Base-by-base conservation (phyloP, 35 echinoderm and acorn worm genomes). In the Lytechinus pictus region DNA sequence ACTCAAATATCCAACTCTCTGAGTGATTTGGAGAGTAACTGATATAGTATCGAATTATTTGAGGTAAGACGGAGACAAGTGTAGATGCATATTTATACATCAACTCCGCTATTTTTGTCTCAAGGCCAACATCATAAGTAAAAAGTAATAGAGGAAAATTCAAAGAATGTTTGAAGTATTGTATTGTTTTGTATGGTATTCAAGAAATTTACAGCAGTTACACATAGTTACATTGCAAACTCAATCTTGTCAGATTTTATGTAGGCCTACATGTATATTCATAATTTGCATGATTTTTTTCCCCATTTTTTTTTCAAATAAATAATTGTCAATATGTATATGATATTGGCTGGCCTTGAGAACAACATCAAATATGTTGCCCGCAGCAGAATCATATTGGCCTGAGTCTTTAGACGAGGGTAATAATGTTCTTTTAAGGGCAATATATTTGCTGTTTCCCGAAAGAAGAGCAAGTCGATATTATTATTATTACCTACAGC, bases 21-120 rank as follows among this genome's bases (percentile, higher is more conserved):
- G 88, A 90, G 88, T 44, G 16, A 90, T 90, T 54, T 90, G 52
- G 88, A 12, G 52, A 54, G 88, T 90, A 90, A 90, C 88, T 52
- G 28, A 90, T 90, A 90, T 44, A 44, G 27, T 52, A 10, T 21
- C 2, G 88, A 29, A 90, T 90, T 52, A 33, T 90, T 90, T 28
- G 16, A 33, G 29, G 28, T 90, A 19, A 90, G 19, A 21, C 16
- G 9, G 16, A 60, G 57, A 60, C 57, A 60, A 60, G 8, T 60
- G 57, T 60, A 60, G 12, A 7, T 79, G 19, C 66, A 24, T 24
- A 19, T 79, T 79, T 79, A 7, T 24, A 79, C 19, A 79, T 79
- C 3, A 24, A 79, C 66, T 79, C 6, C 7, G n/a, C 19, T 19
- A 79, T 79, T 79, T 79, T 79, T 24, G 16, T 79, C 66, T 44